These are phyloP conservation scores for Campaea margaritaria DNA, from an alignment of 2,888 invertebrate species.

Conservation along the genomic window DNA sequence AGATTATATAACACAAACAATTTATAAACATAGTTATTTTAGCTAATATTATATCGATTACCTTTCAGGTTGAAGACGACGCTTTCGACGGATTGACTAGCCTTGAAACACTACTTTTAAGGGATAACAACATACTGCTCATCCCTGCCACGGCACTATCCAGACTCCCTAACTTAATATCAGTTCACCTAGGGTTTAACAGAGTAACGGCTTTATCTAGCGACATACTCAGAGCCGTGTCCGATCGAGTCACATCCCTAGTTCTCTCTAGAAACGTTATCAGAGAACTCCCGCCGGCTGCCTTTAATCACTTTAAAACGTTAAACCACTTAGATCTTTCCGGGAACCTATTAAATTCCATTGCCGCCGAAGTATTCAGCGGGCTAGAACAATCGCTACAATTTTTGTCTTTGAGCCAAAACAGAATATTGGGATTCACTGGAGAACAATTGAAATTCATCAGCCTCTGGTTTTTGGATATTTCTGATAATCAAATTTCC, in stretches of 20 bases:
- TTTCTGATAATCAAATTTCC: conserved; percentile 92
- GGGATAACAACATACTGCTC: conserved; percentile 94
- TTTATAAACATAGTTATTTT: no score
- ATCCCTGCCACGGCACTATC: conserved; percentile 94
- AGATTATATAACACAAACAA: no score
- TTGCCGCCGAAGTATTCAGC: conserved; percentile 90
- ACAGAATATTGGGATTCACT: conserved; percentile 88
- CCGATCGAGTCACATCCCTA: conserved; percentile 89
- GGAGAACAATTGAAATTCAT: conserved; percentile 87
- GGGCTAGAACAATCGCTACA: conserved; percentile 91
- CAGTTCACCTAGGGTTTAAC: conserved; percentile 93
- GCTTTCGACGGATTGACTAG: conserved; percentile 93
- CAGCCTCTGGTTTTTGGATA: conserved; percentile 88
- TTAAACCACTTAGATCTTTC: conserved; percentile 90
- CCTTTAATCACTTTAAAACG: conserved; percentile 91
- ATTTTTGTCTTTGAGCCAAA: conserved; percentile 90
- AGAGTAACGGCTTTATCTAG: conserved; percentile 93
- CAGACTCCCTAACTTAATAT: conserved; percentile 89
- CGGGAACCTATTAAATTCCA: conserved; percentile 90
- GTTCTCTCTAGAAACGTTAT: conserved; percentile 94
- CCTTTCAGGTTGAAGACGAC: conserved; percentile 92
- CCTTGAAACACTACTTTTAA: conserved; percentile 90
- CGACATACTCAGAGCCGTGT: conserved; percentile 90
- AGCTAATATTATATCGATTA: no score
- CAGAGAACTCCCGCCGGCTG: conserved; percentile 91